phyloP scores from a whole-genome alignment of 2,797 vertebrate species.

The Phoebastria nigripes region DNA sequence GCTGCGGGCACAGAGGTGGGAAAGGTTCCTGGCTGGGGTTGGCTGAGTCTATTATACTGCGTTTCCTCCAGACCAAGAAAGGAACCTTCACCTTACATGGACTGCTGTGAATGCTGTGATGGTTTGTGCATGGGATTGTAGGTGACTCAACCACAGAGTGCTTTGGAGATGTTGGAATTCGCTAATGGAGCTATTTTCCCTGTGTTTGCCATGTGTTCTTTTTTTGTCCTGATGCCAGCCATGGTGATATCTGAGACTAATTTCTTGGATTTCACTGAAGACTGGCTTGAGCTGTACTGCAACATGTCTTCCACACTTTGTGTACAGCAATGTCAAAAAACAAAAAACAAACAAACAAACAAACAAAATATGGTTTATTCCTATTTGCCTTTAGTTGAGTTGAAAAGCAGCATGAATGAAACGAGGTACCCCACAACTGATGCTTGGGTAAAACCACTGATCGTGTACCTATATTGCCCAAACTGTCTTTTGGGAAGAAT shows the following conservation, averaged over 20 bases:
- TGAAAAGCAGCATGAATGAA: background rate
- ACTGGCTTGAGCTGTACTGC: background rate
- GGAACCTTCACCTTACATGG: background rate
- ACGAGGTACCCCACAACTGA: background rate
- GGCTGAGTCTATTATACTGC: background rate
- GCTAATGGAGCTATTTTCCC: background rate
- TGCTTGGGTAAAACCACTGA: background rate
- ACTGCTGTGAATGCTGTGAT: background rate
- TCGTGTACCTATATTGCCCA: background rate
- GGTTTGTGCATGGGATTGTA: background rate
- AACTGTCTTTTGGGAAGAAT: background rate
- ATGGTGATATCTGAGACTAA: background rate
- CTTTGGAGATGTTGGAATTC: background rate
- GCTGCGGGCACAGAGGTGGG: background rate
- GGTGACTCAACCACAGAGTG: fast-evolving
- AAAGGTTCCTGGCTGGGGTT: background rate
- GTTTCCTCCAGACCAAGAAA: background rate
- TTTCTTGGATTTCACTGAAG: background rate
- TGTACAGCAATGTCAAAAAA: background rate
- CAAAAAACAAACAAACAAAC: background rate
- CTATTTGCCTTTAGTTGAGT: background rate
- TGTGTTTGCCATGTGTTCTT: background rate
- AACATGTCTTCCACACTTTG: background rate
- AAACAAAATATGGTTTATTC: background rate
- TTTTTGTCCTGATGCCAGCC: background rate